Conservation (phyloP, 1,140 invertebrate species). For the Battus philenor region DNA sequence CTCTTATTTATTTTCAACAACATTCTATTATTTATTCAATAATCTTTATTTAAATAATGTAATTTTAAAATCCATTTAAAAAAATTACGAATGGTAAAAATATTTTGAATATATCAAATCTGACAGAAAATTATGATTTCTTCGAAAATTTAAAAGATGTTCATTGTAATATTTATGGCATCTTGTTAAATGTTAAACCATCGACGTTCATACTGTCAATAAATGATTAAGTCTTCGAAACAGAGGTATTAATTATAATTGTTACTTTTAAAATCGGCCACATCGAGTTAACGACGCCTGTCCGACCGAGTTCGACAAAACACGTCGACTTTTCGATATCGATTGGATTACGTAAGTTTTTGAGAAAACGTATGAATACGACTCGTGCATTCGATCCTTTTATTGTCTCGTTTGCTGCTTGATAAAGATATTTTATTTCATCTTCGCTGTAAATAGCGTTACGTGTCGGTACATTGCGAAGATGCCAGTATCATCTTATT, state of each 20-base stretch:
- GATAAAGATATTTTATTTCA: slow-evolving; percentile 17
- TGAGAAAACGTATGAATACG: slow-evolving; percentile 11
- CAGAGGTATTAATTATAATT: slow-evolving; percentile 14
- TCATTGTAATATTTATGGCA: too few species aligned
- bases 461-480: neutral
- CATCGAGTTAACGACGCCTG: slow-evolving; percentile 2
- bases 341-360: slow-evolving; percentile 7
- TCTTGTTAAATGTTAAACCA: too few species aligned
- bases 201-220: too few species aligned
- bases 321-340: slow-evolving; percentile 9
- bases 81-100: too few species aligned
- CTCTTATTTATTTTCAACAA: too few species aligned
- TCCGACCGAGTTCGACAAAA: slow-evolving; percentile 1
- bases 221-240: slow-evolving; percentile 4
- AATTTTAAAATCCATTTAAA: too few species aligned
- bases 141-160: too few species aligned
- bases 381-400: neutral
- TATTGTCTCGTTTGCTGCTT: slow-evolving; percentile 11
- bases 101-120: too few species aligned
- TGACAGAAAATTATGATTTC: too few species aligned
- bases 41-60: too few species aligned
- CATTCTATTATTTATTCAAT: too few species aligned
- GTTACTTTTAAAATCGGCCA: slow-evolving; percentile 9
- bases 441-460: neutral
- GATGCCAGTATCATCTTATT: neutral